phyloP scores from a whole-genome alignment of 35 echinoderm and acorn worm genomes.

The Apostichopus japonicus region DNA sequence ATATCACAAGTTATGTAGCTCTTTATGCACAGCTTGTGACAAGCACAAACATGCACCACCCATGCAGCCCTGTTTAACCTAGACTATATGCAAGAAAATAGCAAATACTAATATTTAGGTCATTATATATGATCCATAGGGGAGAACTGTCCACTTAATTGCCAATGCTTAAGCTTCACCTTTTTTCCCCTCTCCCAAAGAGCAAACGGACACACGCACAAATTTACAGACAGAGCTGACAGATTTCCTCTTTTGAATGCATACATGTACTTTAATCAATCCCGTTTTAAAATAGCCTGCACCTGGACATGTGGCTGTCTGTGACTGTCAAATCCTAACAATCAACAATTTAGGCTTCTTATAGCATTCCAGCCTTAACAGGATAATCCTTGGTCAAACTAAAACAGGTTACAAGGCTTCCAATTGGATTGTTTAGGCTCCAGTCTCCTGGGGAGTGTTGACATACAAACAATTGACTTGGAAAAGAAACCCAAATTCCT shows the following conservation, averaged over 20 bases:
- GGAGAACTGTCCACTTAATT: too few relatives aligned
- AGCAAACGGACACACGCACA: background rate
- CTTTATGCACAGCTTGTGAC: too few relatives aligned
- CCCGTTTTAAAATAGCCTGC: background rate
- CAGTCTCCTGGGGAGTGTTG: constrained; percentile 8
- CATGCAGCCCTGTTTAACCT: too few relatives aligned
- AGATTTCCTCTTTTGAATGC: background rate
- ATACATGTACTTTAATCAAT: background rate
- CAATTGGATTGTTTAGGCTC: constrained; percentile 12
- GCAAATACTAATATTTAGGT: too few relatives aligned
- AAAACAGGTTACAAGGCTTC: background rate
- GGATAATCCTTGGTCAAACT: constrained; percentile 31
- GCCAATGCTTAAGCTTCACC: too few relatives aligned
- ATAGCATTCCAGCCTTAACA: constrained; percentile 37
- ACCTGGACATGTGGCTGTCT: background rate
- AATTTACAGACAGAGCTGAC: background rate
- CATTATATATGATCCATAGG: too few relatives aligned
- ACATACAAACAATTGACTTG: background rate
- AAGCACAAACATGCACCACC: too few relatives aligned
- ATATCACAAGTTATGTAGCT: too few relatives aligned
- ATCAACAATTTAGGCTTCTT: constrained; percentile 33
- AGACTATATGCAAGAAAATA: too few relatives aligned
- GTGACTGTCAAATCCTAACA: constrained; percentile 8
- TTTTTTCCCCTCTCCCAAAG: too few relatives aligned
- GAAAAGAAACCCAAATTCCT: background rate